Conservation (phyloP, 2,888 invertebrate species). For the Phrixothrix hirtus region DNA sequence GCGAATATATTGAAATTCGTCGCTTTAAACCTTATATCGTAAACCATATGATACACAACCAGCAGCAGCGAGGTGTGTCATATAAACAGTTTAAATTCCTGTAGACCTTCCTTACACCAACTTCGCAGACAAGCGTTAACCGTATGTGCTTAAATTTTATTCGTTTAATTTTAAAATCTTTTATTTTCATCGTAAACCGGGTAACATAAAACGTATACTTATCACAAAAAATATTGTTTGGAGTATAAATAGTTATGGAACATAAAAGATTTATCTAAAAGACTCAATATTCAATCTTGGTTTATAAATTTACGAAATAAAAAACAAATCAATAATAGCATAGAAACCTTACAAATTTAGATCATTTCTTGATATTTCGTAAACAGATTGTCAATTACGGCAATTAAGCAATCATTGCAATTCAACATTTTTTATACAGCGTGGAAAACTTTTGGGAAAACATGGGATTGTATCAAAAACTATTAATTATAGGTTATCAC, state of each 20-base stretch:
- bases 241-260: slow-evolving; percentile 6
- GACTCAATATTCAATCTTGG: neutral
- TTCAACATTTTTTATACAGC: too few species aligned
- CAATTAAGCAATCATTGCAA: too few species aligned
- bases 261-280: neutral
- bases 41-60: slow-evolving; percentile 26
- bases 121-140: slow-evolving; percentile 13
- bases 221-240: slow-evolving; percentile 19
- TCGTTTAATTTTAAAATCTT: slow-evolving; percentile 33
- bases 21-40: slow-evolving; percentile 20
- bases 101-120: slow-evolving; percentile 11
- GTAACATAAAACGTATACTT: slow-evolving; percentile 21
- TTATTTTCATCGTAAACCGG: slow-evolving; percentile 30
- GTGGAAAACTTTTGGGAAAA: too few species aligned
- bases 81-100: slow-evolving; percentile 21
- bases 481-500: too few species aligned
- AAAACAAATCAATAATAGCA: too few species aligned
- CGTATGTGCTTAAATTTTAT: slow-evolving; percentile 31
- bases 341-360: too few species aligned
- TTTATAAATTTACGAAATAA: too few species aligned
- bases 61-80: slow-evolving; percentile 18
- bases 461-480: too few species aligned
- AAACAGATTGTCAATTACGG: neutral
- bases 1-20: slow-evolving; percentile 27
- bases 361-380: too few species aligned